A percentile compares a stretch with the other conserved stretches of the same genome.
phyloP scores from a whole-genome alignment of 2,797 vertebrate species.

The Labroides dimidiatus region DNA sequence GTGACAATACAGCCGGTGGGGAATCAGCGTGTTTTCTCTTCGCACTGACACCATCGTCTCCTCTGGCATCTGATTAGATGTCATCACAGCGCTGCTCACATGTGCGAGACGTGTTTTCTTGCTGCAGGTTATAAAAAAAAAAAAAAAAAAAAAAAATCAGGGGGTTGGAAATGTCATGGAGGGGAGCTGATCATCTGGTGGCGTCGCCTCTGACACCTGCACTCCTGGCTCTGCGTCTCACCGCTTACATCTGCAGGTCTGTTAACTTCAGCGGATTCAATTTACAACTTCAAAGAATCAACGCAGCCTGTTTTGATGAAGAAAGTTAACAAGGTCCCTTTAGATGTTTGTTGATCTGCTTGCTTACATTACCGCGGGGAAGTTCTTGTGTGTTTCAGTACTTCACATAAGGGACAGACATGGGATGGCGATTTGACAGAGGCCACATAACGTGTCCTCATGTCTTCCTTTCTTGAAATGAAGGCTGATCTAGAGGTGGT shows the following conservation, averaged over 20 bases:
- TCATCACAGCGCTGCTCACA: constrained; percentile 57
- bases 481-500: too few species aligned
- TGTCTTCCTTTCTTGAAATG: too few species aligned
- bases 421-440: too few species aligned
- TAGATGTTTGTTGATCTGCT: not conserved
- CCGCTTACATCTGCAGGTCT: constrained; percentile 56
- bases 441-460: too few species aligned
- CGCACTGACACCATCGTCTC: constrained; percentile 64
- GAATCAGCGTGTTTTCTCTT: constrained; percentile 79
- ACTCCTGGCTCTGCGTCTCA: constrained; percentile 23
- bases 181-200: constrained; percentile 67
- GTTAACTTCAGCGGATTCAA: constrained; percentile 21
- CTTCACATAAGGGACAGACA: too few species aligned
- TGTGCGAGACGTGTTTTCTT: constrained; percentile 62
- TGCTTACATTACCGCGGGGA: too few species aligned
- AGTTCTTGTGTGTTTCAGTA: too few species aligned
- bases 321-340: constrained; percentile 44
- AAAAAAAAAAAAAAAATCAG: constrained; percentile 29
- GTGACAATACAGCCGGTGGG: constrained; percentile 78
- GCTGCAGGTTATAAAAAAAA: constrained; percentile 36
- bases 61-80: constrained; percentile 75
- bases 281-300: not conserved
- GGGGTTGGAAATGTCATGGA: constrained; percentile 58
- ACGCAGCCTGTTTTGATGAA: not conserved
- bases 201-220: constrained; percentile 69